Evolutionary conservation across 1,140 invertebrate species (phyloP).

Genomic region (Leptestheria dahalacensis): DNA sequence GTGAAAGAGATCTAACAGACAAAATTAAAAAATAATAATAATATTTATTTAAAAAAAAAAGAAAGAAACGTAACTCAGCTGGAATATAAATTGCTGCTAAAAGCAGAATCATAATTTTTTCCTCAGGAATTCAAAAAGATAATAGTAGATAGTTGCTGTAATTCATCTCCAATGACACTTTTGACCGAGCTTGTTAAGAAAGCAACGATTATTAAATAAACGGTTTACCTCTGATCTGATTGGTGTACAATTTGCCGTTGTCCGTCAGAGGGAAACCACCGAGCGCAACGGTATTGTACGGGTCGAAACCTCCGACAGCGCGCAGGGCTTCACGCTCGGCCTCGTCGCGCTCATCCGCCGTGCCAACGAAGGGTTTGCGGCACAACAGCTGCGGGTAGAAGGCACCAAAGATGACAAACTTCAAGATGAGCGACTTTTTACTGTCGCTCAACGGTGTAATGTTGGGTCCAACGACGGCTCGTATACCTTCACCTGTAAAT

Average conservation of each 20-base stretch:
- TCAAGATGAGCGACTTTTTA: slow-evolving; percentile 41
- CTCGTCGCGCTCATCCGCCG: slow-evolving; percentile 36
- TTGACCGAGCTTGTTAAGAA: neutral
- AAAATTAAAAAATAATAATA: slow-evolving; percentile 21
- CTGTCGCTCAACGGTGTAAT: slow-evolving; percentile 29
- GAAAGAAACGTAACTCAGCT: too few species aligned
- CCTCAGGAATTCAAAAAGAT: neutral
- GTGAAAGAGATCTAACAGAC: slow-evolving; percentile 43
- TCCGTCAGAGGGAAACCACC: slow-evolving; percentile 47
- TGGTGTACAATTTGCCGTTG: slow-evolving; percentile 52
- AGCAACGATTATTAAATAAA: neutral
- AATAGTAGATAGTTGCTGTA: neutral
- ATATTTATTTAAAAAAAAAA: too few species aligned
- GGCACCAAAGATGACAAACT: slow-evolving; percentile 55
- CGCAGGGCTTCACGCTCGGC: slow-evolving; percentile 45
- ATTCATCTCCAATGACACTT: neutral
- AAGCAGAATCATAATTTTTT: neutral
- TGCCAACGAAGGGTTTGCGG: slow-evolving; percentile 28
- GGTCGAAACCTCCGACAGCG: slow-evolving; percentile 49
- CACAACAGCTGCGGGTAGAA: slow-evolving; percentile 88
- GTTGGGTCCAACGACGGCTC: slow-evolving; percentile 24
- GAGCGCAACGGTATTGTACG: slow-evolving; percentile 58
- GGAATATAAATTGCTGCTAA: too few species aligned
- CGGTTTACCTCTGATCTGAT: neutral
- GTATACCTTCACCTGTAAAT: slow-evolving; percentile 29